These are phyloP conservation scores for Dendrolimus houi DNA, from an alignment of 2,888 invertebrate species.

Conservation along the genomic window DNA sequence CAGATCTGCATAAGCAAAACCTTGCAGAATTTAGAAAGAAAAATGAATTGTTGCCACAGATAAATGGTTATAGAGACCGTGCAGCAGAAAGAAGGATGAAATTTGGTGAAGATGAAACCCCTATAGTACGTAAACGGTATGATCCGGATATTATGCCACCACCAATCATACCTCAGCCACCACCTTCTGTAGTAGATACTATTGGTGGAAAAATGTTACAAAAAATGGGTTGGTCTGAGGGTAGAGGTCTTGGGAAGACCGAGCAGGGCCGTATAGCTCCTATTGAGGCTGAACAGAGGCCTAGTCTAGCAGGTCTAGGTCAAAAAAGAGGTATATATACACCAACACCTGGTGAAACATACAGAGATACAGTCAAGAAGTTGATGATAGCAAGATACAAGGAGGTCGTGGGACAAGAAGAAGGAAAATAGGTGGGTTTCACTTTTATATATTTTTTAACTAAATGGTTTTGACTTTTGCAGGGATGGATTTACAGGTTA, in stretches of 20 bases:
- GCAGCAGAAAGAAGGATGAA: conserved; percentile 97
- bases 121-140: conserved; percentile 59
- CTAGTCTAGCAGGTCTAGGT: conserved; percentile 89
- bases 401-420: conserved; percentile 82
- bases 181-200: conserved; percentile 88
- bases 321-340: conserved; percentile 86
- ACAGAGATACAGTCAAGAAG: conserved; percentile 92
- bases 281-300: conserved; percentile 85
- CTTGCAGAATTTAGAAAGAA: conserved; percentile 74
- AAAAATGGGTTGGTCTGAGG: conserved; percentile 99
- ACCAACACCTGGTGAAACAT: conserved; percentile 88
- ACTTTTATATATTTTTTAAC: conserved; percentile 16
- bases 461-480: conserved; percentile 22
- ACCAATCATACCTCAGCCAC: conserved; percentile 73
- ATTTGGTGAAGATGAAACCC: conserved; percentile 91
- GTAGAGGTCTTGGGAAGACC: conserved; percentile 94
- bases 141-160: conserved; percentile 49
- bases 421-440: conserved; percentile 60
- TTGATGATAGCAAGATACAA: conserved; percentile 92
- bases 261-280: conserved; percentile 96
- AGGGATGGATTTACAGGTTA: conserved; percentile 44
- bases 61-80: conserved; percentile 88
- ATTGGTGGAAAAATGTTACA: conserved; percentile 96
- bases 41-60: conserved; percentile 44
- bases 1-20: conserved; percentile 96